Evolutionary conservation across 2,113 vertebrate species (phyloP).

Genomic region (Clarias gariepinus): DNA sequence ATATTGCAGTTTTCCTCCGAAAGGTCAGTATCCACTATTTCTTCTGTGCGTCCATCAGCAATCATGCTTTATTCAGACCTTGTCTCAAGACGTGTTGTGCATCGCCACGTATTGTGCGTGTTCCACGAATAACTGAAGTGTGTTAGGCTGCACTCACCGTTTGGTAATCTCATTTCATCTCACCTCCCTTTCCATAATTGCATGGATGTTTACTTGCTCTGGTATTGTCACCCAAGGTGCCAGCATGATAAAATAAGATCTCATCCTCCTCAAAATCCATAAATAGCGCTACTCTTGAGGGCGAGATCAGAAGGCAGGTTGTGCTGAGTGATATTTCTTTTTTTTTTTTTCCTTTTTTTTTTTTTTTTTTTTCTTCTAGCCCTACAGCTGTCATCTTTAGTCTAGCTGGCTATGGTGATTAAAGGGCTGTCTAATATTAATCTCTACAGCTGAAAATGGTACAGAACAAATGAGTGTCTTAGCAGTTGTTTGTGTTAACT

Average conservation of each 20-base stretch:
- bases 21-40: neutral
- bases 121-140: constrained; percentile 4
- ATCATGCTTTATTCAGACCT: neutral
- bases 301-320: constrained; percentile 27
- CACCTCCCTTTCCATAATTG: constrained; percentile 32
- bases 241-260: constrained; percentile 44
- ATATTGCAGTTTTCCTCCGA: neutral
- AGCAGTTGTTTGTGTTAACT: neutral
- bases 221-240: constrained; percentile 43
- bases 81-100: neutral
- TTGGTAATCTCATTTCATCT: constrained; percentile 40
- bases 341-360: neutral
- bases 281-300: constrained; percentile 40
- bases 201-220: constrained; percentile 41
- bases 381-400: constrained; percentile 32
- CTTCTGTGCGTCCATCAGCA: neutral
- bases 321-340: neutral
- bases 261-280: constrained; percentile 41
- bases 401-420: constrained; percentile 23
- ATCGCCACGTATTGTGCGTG: neutral
- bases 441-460: constrained; percentile 5
- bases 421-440: constrained; percentile 15
- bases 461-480: constrained; percentile 10
- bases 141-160: neutral
- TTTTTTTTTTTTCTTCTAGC: neutral